Conservation (phyloP, 2,113 vertebrate species). For the Nothocercus julius region DNA sequence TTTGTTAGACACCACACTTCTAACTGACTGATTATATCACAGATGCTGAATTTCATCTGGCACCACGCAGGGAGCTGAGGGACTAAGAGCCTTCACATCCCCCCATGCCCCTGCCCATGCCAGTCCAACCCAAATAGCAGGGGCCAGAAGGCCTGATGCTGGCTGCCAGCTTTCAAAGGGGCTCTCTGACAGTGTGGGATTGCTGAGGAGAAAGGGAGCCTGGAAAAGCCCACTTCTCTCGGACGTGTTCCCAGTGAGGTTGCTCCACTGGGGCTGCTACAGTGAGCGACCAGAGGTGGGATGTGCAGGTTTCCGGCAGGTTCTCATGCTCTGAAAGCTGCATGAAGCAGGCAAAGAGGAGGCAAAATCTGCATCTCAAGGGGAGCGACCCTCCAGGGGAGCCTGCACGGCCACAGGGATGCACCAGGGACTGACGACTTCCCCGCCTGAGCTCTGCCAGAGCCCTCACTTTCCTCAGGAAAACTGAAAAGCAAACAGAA, state of each 20-base stretch:
- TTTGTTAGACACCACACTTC: not conserved
- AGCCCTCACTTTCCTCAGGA: not conserved
- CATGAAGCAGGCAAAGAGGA: not conserved
- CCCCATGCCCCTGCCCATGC: not conserved
- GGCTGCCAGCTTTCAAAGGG: not conserved
- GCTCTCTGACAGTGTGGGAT: not conserved
- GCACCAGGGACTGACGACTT: not conserved
- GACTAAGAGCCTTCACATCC: not conserved
- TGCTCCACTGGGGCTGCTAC: not conserved
- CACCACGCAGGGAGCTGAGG: not conserved
- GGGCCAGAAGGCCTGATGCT: not conserved
- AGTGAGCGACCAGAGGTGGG: not conserved
- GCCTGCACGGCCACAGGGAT: not conserved
- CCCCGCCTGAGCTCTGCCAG: not conserved
- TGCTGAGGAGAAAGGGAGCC: not conserved
- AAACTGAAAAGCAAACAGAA: conserved; percentile 14
- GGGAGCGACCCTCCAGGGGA: not conserved
- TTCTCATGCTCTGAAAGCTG: not conserved
- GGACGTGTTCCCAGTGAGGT: not conserved
- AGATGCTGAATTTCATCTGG: not conserved
- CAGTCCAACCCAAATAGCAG: not conserved
- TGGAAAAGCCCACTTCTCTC: not conserved
- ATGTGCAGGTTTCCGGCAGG: not conserved
- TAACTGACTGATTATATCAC: not conserved
- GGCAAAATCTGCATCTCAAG: not conserved